Conservation (phyloP, 2,113 vertebrate species). For the Oncorhynchus clarkii region DNA sequence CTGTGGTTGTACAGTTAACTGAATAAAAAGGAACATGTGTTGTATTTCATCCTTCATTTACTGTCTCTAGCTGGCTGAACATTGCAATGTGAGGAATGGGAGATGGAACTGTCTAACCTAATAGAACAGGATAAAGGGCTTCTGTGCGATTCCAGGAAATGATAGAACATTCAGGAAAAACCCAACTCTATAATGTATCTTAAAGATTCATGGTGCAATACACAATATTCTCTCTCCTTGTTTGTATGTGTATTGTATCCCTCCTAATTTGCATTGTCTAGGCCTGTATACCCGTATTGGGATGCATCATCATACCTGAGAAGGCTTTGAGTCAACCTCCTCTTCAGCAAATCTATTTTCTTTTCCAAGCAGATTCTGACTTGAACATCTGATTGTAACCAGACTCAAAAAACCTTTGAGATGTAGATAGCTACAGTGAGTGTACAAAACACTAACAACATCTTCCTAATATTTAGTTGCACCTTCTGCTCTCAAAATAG, state of each 20-base stretch:
- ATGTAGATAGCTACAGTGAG: background rate
- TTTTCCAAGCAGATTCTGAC: constrained; percentile 38
- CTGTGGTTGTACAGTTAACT: background rate
- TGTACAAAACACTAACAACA: too few species aligned
- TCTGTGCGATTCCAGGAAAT: background rate
- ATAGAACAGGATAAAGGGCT: background rate
- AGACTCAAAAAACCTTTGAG: constrained; percentile 20
- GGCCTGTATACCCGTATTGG: constrained; percentile 28
- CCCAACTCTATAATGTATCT: background rate
- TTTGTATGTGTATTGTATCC: background rate
- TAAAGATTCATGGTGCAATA: constrained; percentile 6
- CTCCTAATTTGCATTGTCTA: constrained; percentile 44
- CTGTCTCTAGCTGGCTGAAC: background rate
- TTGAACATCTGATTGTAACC: constrained; percentile 14
- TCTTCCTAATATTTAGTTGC: too few species aligned
- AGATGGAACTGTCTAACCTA: background rate
- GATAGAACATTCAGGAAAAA: background rate
- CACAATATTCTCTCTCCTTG: constrained; percentile 23
- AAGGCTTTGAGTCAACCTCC: constrained; percentile 62
- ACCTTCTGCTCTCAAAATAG: too few species aligned
- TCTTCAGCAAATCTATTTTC: constrained; percentile 11
- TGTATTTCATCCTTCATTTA: background rate
- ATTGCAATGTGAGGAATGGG: background rate
- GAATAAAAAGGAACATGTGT: background rate
- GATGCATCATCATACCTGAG: constrained; percentile 35